Percentiles rank a stretch among this genome's conserved stretches.
These are phyloP conservation scores for Xiphophorus maculatus DNA, from an alignment of 2,113 vertebrate species.

Conservation along the genomic window DNA sequence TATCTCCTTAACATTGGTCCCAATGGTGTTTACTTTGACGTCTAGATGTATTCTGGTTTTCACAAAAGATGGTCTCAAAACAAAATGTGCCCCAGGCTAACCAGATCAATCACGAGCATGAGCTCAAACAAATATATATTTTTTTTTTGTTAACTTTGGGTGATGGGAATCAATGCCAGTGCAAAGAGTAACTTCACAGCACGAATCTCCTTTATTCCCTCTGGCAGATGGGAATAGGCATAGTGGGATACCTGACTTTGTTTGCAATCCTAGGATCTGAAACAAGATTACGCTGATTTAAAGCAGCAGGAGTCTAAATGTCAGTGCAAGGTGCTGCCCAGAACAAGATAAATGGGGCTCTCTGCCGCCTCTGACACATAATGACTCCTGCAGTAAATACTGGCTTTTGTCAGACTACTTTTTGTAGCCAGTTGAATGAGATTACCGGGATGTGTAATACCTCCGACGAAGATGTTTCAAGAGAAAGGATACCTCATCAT, in stretches of 20 bases:
- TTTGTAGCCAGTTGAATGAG: conserved; percentile 66
- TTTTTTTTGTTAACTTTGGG: conserved; percentile 33
- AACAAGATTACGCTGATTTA: conserved; percentile 65
- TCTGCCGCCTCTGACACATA: conserved; percentile 49
- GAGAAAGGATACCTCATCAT: conserved; percentile 66
- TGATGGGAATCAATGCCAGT: conserved; percentile 38
- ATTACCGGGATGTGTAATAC: conserved; percentile 63
- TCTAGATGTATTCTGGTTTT: conserved; percentile 16
- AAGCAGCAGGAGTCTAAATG: conserved; percentile 55
- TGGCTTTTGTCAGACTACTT: conserved; percentile 64
- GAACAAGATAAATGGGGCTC: conserved; percentile 60
- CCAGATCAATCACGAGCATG: conserved; percentile 27
- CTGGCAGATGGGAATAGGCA: conserved; percentile 44
- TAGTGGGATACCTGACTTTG: conserved; percentile 36
- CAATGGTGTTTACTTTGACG: conserved; percentile 37
- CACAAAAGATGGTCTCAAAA: conserved; percentile 34
- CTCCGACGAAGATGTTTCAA: conserved; percentile 58
- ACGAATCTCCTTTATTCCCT: conserved; percentile 30
- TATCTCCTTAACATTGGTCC: conserved; percentile 16
- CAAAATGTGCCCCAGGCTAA: conserved; percentile 26
- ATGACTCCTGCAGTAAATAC: conserved; percentile 66
- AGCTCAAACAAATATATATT: conserved; percentile 37
- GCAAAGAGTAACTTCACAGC: conserved; percentile 8
- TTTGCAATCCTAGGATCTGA: conserved; percentile 42
- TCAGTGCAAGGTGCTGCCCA: conserved; percentile 51